Conservation (phyloP, 2,113 vertebrate genomes). For the Eptesicus fuscus region DNA sequence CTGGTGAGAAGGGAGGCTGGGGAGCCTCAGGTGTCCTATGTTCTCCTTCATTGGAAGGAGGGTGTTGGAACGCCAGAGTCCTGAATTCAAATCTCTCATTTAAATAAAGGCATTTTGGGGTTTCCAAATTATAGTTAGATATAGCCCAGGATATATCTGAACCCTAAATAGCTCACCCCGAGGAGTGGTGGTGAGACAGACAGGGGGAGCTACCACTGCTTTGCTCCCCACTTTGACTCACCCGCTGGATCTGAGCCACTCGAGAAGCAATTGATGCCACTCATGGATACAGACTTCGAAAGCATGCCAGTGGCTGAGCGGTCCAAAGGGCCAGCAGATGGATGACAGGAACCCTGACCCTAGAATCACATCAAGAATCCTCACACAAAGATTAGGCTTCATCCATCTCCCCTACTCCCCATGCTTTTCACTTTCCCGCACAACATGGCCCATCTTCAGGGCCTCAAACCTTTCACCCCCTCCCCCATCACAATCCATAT, state of each 20-base stretch:
- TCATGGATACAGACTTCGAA: constrained; percentile 80
- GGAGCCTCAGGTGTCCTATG: neutral
- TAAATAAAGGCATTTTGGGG: neutral
- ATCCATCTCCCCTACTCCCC: neutral
- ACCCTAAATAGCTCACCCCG: neutral
- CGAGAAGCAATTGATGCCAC: constrained; percentile 71
- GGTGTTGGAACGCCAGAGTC: neutral
- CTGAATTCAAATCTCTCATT: neutral
- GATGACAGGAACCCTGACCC: constrained; percentile 31
- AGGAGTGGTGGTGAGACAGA: neutral
- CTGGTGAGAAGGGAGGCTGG: neutral
- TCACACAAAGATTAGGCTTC: neutral
- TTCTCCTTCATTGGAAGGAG: neutral
- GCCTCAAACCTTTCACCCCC: neutral
- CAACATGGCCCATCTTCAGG: neutral
- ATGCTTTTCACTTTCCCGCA: neutral
- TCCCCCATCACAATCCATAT: neutral
- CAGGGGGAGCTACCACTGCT: neutral
- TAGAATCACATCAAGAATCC: constrained; percentile 21
- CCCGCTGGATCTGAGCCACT: constrained; percentile 59
- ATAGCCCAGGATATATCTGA: neutral
- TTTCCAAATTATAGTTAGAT: neutral
- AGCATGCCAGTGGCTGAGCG: constrained; percentile 29
- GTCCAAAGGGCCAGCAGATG: neutral
- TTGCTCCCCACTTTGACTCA: constrained; percentile 60